These are phyloP conservation scores for Drosophila lacicola DNA, from an alignment of 2,888 invertebrate genomes.

Conservation along the genomic window DNA sequence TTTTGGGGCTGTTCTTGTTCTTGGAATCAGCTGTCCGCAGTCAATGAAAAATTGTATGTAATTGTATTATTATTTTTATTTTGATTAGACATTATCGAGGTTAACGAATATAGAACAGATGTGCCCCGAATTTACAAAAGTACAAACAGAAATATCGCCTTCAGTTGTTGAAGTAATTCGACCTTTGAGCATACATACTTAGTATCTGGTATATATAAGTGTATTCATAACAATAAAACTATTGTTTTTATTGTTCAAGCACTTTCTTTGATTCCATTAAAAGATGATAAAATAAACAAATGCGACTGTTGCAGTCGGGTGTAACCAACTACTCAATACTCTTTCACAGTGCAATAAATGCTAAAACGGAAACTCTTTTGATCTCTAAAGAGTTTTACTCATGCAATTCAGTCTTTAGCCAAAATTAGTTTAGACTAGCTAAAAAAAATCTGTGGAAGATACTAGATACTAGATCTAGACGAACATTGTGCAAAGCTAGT, in stretches of 20 bases:
- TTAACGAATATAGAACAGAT: too few species aligned
- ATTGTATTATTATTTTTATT: background rate
- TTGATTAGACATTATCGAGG: background rate
- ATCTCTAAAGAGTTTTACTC: too few species aligned
- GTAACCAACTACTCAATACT: background rate
- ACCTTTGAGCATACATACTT: slow-evolving; percentile 3
- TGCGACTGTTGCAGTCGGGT: background rate
- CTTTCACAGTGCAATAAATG: background rate
- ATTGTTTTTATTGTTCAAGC: slow-evolving; percentile 10
- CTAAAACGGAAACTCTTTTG: too few species aligned
- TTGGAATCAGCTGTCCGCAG: background rate
- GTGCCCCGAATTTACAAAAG: background rate
- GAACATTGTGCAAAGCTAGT: background rate
- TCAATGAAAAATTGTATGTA: background rate
- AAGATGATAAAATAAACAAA: slow-evolving; percentile 5
- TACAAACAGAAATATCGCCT: too few species aligned
- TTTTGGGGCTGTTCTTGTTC: background rate
- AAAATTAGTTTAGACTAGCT: too few species aligned
- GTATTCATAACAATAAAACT: background rate
- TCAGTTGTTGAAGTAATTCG: background rate
- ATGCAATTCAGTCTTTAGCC: too few species aligned
- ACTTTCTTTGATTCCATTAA: background rate
- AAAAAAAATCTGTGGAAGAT: too few species aligned
- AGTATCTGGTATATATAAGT: too few species aligned
- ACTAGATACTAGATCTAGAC: too few species aligned